phyloP scores from a whole-genome alignment of 2,113 vertebrate species.

The Gymnobelideus leadbeateri region DNA sequence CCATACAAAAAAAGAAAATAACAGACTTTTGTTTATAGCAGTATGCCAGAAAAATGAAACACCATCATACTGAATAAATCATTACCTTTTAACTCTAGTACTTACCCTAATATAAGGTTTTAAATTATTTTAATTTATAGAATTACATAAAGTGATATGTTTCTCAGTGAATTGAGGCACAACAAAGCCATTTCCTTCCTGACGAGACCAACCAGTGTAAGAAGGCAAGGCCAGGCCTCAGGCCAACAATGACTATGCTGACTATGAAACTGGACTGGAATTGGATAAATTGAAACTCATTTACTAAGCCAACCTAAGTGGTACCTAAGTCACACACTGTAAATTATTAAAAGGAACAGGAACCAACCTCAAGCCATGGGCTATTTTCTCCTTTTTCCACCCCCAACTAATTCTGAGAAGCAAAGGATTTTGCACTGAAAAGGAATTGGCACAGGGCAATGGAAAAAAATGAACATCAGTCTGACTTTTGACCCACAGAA shows the following conservation, averaged over 20 bases:
- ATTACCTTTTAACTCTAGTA: slow-evolving; percentile 49
- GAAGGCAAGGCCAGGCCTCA: neutral
- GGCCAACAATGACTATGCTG: rapidly evolving
- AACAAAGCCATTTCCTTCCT: neutral
- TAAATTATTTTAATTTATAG: slow-evolving; percentile 30
- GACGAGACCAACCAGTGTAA: neutral
- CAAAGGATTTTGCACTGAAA: neutral
- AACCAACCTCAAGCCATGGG: neutral
- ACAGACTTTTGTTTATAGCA: slow-evolving; percentile 17
- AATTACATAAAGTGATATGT: neutral
- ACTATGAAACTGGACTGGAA: neutral
- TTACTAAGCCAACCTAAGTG: no score
- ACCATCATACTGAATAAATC: slow-evolving; percentile 37
- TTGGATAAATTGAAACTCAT: neutral
- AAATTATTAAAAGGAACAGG: neutral
- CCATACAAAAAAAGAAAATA: slow-evolving; percentile 28
- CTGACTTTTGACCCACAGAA: neutral
- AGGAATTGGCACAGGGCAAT: neutral
- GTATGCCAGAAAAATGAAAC: slow-evolving; percentile 37
- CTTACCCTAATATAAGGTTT: slow-evolving; percentile 7
- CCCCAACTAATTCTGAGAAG: slow-evolving; percentile 28
- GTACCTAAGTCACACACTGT: neutral
- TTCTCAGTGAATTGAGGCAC: slow-evolving; percentile 46
- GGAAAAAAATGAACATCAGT: neutral
- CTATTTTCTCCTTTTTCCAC: neutral